Evolutionary conservation across 2,888 invertebrate genomes (phyloP).

Genomic region (Synergus gifuensis): DNA sequence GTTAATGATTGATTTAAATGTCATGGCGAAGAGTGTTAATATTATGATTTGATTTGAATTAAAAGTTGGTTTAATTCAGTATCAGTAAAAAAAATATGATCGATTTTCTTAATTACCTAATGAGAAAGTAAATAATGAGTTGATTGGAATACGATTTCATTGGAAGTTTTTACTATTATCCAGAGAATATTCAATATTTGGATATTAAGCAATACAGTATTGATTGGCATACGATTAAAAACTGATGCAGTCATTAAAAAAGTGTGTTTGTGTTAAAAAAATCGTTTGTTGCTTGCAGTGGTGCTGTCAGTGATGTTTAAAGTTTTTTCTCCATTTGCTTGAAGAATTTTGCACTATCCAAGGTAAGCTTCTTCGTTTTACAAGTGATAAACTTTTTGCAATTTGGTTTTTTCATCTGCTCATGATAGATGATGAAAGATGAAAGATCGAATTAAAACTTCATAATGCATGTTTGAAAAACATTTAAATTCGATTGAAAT

Average conservation of each 20-base stretch:
- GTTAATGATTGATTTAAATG: background rate
- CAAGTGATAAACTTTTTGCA: background rate
- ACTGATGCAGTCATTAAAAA: background rate
- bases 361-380: background rate
- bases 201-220: no score
- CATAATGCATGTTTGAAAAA: no score
- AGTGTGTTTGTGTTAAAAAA: background rate
- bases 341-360: background rate
- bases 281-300: background rate
- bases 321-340: background rate
- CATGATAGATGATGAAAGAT: background rate
- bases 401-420: background rate
- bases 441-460: no score
- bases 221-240: background rate
- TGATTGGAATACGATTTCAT: background rate
- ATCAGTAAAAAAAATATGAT: background rate
- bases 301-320: background rate
- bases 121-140: background rate
- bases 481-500: no score
- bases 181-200: no score
- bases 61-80: background rate
- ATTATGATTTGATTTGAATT: background rate
- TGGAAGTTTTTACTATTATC: no score
- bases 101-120: background rate
- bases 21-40: background rate